phyloP scores from a whole-genome alignment of 2,113 vertebrate species.

The Platysteira castanea region DNA sequence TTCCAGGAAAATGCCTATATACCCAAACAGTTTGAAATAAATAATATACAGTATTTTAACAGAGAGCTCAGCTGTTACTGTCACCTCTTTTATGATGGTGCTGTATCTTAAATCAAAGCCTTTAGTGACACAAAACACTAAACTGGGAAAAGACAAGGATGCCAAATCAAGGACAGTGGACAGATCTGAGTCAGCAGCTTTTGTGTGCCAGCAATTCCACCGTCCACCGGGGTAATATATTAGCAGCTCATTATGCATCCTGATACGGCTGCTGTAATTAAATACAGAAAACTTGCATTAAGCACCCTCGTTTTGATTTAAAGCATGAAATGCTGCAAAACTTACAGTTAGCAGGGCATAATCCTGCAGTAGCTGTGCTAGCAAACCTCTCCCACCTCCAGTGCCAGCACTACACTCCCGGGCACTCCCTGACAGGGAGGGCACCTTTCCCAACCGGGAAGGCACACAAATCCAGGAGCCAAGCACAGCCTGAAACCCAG shows the following conservation, averaged over 20 bases:
- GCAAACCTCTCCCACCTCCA: background rate
- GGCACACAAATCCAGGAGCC: background rate
- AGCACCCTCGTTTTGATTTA: background rate
- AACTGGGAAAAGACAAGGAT: conserved; percentile 46
- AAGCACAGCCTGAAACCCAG: background rate
- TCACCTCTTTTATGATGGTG: conserved; percentile 40
- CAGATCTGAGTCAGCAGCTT: conserved; percentile 64
- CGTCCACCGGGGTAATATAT: background rate
- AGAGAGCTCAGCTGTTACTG: conserved; percentile 50
- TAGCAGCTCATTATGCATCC: conserved; percentile 34
- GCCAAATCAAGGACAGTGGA: conserved; percentile 54
- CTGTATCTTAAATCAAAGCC: conserved; percentile 58
- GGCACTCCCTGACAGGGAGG: background rate
- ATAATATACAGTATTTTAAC: conserved; percentile 51
- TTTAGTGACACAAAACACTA: conserved; percentile 18
- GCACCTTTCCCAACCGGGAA: background rate
- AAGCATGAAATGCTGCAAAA: background rate
- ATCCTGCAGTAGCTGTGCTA: background rate
- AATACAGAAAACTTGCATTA: conserved; percentile 23
- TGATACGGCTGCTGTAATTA: conserved; percentile 24
- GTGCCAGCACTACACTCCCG: background rate
- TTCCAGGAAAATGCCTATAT: conserved; percentile 35
- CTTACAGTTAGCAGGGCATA: background rate
- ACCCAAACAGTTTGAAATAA: conserved; percentile 59
- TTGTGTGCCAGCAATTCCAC: background rate